Conservation (phyloP, 2,797 vertebrate species). For the Simalia tracyae region DNA sequence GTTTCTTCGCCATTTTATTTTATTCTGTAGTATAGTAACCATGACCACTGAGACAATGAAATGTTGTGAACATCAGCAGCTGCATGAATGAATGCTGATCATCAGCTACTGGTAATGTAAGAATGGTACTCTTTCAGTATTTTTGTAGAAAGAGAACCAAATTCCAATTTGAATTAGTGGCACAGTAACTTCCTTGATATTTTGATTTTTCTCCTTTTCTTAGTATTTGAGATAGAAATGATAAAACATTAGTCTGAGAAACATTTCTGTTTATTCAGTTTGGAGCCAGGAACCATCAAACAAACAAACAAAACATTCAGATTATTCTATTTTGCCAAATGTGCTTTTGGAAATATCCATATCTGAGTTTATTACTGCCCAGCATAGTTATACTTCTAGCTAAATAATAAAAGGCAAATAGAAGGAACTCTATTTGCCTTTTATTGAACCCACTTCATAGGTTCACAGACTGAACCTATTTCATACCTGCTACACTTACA, state of each 20-base stretch:
- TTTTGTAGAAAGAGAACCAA: slow-evolving; percentile 18
- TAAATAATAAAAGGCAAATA: background rate
- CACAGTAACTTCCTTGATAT: slow-evolving; percentile 47
- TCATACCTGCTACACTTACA: too few relatives aligned
- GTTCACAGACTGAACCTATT: too few relatives aligned
- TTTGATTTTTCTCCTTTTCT: slow-evolving; percentile 55
- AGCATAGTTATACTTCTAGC: background rate
- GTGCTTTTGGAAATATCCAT: background rate
- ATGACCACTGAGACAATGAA: too few relatives aligned
- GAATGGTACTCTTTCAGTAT: background rate
- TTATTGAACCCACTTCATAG: background rate
- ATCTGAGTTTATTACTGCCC: background rate
- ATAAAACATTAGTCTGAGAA: slow-evolving; percentile 53
- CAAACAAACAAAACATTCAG: background rate
- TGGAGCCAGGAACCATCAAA: background rate
- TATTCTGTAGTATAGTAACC: background rate
- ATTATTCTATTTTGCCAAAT: background rate
- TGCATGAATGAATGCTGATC: slow-evolving; percentile 53
- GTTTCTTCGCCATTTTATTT: background rate
- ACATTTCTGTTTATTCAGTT: background rate
- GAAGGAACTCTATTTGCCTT: background rate
- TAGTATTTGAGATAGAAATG: slow-evolving; percentile 52
- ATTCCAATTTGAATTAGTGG: slow-evolving; percentile 13
- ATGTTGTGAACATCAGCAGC: slow-evolving; percentile 19
- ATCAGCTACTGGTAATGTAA: slow-evolving; percentile 25